Percentiles rank a stretch among this genome's conserved stretches.
Conservation (phyloP, 2,888 invertebrate genomes). For the Zygothrica quintamaculata region DNA sequence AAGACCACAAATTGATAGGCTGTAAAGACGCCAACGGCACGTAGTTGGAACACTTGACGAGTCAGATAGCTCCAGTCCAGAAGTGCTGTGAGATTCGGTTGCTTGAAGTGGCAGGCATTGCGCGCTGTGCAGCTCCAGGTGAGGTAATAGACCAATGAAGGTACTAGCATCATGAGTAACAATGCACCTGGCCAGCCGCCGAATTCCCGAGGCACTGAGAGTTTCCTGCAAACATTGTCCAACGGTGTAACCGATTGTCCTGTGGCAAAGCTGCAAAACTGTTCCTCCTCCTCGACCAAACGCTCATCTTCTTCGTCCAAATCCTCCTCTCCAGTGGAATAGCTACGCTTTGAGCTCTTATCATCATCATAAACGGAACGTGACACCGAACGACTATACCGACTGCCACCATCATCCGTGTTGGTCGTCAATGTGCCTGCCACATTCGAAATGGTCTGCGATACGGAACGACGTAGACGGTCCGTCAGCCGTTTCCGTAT, state of each 20-base stretch:
- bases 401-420: constrained; percentile 68
- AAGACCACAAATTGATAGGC: constrained; percentile 76
- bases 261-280: constrained; percentile 71
- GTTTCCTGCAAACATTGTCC: constrained; percentile 65
- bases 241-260: constrained; percentile 47
- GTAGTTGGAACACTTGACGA: constrained; percentile 71
- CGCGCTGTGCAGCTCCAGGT: constrained; percentile 79
- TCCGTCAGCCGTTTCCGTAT: constrained; percentile 81
- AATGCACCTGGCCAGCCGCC: constrained; percentile 79
- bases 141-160: constrained; percentile 75
- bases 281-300: constrained; percentile 49
- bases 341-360: constrained; percentile 80
- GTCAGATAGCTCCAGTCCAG: constrained; percentile 65
- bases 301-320: constrained; percentile 54
- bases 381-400: constrained; percentile 76
- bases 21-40: constrained; percentile 74
- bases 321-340: constrained; percentile 70
- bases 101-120: constrained; percentile 68
- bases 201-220: constrained; percentile 77
- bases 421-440: constrained; percentile 61
- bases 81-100: constrained; percentile 54
- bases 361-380: constrained; percentile 83
- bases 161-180: constrained; percentile 70
- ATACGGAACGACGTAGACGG: constrained; percentile 82
- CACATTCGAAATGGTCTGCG: constrained; percentile 74